Percentiles rank a stretch among this genome's conserved stretches.
phyloP scores from a whole-genome alignment of 1,140 invertebrate genomes.

The Bombus waltoni region DNA sequence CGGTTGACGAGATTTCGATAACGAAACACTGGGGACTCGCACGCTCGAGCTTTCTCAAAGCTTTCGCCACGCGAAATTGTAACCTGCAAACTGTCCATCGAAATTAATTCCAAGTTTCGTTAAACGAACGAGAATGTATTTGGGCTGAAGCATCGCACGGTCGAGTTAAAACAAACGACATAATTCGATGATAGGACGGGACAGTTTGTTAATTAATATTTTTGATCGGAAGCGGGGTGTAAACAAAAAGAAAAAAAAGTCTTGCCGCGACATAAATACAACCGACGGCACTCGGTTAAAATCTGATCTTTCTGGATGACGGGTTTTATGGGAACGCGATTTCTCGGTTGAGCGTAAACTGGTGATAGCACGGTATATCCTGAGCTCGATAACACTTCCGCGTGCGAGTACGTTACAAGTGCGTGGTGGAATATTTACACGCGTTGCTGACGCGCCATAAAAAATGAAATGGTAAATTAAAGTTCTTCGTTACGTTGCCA shows the following conservation, averaged over 20 bases:
- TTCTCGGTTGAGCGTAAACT: constrained; percentile 29
- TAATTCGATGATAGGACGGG: neutral
- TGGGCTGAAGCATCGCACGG: neutral
- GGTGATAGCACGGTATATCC: neutral
- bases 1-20: neutral
- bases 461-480: constrained; percentile 46
- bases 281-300: constrained; percentile 42
- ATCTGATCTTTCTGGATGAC: constrained; percentile 41
- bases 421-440: constrained; percentile 28
- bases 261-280: neutral
- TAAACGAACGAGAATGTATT: neutral
- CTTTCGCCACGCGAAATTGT: no score
- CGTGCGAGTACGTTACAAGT: constrained; percentile 9
- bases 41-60: no score
- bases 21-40: no score
- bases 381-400: neutral
- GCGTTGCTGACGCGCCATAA: constrained; percentile 2
- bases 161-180: neutral
- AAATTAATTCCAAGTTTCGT: neutral
- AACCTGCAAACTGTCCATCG: no score
- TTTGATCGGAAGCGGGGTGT: neutral
- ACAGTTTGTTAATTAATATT: constrained; percentile 32
- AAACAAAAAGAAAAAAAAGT: neutral
- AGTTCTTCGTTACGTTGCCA: constrained; percentile 44
- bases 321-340: constrained; percentile 41